These are phyloP conservation scores for Terrapene triunguis DNA, from an alignment of 2,113 vertebrate genomes.

Conservation along the genomic window DNA sequence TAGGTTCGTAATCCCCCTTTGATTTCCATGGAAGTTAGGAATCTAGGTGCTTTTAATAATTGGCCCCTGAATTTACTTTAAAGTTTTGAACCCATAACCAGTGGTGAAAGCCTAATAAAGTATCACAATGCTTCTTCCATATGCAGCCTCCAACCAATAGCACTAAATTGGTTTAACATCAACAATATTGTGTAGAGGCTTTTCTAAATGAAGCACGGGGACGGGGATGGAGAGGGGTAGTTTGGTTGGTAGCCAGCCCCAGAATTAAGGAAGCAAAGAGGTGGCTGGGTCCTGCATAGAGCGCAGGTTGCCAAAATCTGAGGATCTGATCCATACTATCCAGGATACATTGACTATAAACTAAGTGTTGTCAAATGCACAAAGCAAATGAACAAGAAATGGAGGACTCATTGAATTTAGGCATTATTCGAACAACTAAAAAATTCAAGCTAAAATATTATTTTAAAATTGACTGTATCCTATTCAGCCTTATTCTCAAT, in stretches of 20 bases:
- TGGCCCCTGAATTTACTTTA: not conserved
- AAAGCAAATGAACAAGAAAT: not conserved
- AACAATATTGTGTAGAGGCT: not conserved
- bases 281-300: not conserved
- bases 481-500: not conserved
- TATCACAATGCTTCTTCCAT: not conserved
- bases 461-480: not conserved
- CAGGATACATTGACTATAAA: not conserved
- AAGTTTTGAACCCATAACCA: not conserved
- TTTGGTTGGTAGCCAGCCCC: not conserved
- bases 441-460: not conserved
- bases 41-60: not conserved
- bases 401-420: not conserved
- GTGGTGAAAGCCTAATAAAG: not conserved
- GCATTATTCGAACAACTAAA: not conserved
- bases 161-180: not conserved
- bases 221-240: not conserved
- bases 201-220: not conserved
- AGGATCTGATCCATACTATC: not conserved
- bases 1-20: not conserved
- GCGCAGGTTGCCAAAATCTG: not conserved
- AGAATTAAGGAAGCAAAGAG: not conserved
- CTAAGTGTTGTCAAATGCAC: not conserved
- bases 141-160: not conserved
- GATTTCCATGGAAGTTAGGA: not conserved